Percentiles rank a stretch among this genome's conserved stretches.
phyloP scores from a whole-genome alignment of 30 jellyfish, hydroid and myxozoan species.

The Catostylus mosaicus region DNA sequence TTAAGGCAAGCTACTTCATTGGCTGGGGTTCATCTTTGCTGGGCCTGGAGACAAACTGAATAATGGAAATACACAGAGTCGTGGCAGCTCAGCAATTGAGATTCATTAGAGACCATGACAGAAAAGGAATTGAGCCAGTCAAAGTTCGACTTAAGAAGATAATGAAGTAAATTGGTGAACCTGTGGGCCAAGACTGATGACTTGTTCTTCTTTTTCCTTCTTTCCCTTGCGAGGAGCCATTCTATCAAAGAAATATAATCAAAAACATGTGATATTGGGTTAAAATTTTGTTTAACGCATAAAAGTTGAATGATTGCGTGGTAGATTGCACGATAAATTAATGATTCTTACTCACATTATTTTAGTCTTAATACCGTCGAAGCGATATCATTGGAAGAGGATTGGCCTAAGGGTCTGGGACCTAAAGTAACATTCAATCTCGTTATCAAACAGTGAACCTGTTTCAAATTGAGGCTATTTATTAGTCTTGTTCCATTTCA shows the following conservation, averaged over 20 bases:
- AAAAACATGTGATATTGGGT: not conserved
- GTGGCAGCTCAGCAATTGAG: not conserved
- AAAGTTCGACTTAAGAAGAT: not conserved
- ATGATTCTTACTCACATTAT: constrained; percentile 7
- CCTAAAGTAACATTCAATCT: not conserved
- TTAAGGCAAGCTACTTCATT: not conserved
- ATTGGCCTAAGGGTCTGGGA: not conserved
- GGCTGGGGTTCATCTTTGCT: not conserved
- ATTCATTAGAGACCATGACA: not conserved
- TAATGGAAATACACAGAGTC: not conserved
- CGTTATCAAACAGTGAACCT: too few species aligned
- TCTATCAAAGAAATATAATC: constrained; percentile 21
- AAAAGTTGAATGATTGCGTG: not conserved
- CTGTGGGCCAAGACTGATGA: constrained; percentile 97
- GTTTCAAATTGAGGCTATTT: too few species aligned
- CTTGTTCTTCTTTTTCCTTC: constrained; percentile 97
- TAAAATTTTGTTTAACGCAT: not conserved
- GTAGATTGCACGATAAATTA: too few species aligned
- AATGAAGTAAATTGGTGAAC: constrained; percentile 21
- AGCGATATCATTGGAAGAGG: constrained; percentile 45
- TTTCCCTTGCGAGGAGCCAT: constrained; percentile 99
- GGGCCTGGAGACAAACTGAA: not conserved
- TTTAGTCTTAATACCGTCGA: not conserved
- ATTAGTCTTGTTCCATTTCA: too few species aligned
- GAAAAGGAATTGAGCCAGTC: not conserved